phyloP scores from a whole-genome alignment of 2,113 vertebrate genomes.

The Heliornis fulica region DNA sequence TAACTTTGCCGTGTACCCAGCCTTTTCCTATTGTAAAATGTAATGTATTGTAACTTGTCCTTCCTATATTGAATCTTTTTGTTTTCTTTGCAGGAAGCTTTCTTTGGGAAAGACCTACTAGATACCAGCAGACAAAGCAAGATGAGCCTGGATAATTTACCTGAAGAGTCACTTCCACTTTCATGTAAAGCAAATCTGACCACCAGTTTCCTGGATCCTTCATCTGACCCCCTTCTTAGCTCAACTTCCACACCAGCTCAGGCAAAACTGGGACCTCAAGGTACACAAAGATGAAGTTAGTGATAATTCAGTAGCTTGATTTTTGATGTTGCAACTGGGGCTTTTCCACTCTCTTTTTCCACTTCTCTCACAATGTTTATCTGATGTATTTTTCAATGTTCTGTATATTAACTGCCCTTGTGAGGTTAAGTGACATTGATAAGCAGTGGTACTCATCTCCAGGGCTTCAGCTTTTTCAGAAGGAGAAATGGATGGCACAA shows the following conservation, averaged over 20 bases:
- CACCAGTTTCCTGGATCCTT: conserved; percentile 75
- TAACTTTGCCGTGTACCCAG: neutral
- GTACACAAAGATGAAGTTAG: conserved; percentile 70
- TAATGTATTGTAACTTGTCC: no score
- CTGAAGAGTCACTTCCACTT: conserved; percentile 81
- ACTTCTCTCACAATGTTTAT: neutral
- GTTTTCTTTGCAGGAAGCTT: conserved; percentile 85
- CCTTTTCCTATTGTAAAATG: no score
- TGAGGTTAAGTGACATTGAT: neutral
- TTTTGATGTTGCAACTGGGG: neutral
- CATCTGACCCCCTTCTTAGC: conserved; percentile 81
- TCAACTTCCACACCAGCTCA: conserved; percentile 74
- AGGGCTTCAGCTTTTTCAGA: neutral
- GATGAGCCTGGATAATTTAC: conserved; percentile 75
- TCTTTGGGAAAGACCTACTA: conserved; percentile 93
- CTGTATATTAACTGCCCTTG: neutral
- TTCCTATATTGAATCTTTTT: neutral
- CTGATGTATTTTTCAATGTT: neutral
- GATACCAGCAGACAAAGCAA: conserved; percentile 84
- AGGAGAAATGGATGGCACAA: neutral
- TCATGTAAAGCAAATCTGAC: conserved; percentile 72
- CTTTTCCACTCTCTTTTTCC: neutral
- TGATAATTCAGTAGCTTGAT: neutral
- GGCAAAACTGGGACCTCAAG: conserved; percentile 78
- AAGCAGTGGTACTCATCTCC: neutral